These are phyloP conservation scores for Lophius americanus DNA, from an alignment of 2,797 vertebrate species.

Conservation along the genomic window DNA sequence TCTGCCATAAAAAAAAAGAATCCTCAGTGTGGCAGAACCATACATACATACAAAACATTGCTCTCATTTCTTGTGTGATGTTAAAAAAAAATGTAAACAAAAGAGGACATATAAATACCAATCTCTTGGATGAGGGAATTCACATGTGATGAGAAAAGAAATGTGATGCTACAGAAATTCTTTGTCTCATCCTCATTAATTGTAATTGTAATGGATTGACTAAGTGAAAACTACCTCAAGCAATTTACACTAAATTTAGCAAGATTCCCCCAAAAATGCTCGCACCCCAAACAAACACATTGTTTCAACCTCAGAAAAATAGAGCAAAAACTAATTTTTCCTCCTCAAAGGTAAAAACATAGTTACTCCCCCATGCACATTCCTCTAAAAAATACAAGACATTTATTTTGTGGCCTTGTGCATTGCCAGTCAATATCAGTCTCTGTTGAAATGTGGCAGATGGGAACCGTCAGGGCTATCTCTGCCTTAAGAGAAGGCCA, in stretches of 20 bases:
- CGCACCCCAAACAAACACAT: conserved; percentile 28
- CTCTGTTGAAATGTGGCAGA: conserved; percentile 17
- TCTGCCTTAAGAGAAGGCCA: no score
- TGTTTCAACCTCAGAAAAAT: conserved; percentile 33
- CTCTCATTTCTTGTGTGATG: conserved; percentile 34
- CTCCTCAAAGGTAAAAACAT: conserved; percentile 64
- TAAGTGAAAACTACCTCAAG: conserved; percentile 52
- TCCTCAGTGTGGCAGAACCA: conserved; percentile 25
- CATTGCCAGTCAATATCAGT: conserved; percentile 15
- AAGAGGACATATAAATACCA: conserved; percentile 69
- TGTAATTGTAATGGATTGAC: conserved; percentile 39
- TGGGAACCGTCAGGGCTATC: no score
- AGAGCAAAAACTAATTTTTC: conserved; percentile 54
- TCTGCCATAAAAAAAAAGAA: conserved; percentile 29
- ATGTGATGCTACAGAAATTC: conserved; percentile 60
- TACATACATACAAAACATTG: conserved; percentile 20
- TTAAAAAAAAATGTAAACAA: conserved; percentile 32
- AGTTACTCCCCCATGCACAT: conserved; percentile 24
- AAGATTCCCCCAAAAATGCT: conserved; percentile 48
- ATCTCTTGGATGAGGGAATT: conserved; percentile 47
- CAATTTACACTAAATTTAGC: conserved; percentile 27
- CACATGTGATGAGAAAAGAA: conserved; percentile 63
- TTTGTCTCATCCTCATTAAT: conserved; percentile 61
- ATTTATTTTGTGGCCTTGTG: conserved; percentile 35
- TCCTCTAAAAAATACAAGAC: conserved; percentile 44